Conservation (phyloP, 2,888 invertebrate genomes). For the Saturnia japonica region DNA sequence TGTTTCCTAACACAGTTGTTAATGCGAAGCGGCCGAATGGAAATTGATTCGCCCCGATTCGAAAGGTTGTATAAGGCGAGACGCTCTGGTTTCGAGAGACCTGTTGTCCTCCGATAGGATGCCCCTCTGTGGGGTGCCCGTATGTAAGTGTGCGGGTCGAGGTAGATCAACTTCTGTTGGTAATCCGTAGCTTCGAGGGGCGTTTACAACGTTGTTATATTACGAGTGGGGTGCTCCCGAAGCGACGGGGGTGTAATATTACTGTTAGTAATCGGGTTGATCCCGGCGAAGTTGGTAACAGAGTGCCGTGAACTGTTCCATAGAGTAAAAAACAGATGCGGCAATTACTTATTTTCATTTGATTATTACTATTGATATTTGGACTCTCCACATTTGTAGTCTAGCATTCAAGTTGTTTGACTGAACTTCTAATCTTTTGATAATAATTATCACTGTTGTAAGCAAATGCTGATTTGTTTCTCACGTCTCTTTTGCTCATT, state of each 20-base stretch:
- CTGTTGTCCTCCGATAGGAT: slow-evolving; percentile 40
- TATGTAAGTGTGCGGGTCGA: slow-evolving; percentile 33
- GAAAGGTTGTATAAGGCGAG: slow-evolving; percentile 61
- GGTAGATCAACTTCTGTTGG: slow-evolving; percentile 48
- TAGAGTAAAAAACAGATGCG: slow-evolving; percentile 40
- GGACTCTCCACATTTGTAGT: background rate
- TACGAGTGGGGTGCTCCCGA: slow-evolving; percentile 51
- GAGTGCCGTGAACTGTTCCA: slow-evolving; percentile 52
- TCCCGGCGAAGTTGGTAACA: slow-evolving; percentile 75
- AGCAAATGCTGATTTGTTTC: background rate
- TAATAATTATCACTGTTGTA: background rate
- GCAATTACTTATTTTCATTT: slow-evolving; percentile 22
- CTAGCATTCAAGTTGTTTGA: background rate
- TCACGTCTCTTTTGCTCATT: background rate
- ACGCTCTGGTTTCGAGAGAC: slow-evolving; percentile 36
- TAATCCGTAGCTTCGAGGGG: slow-evolving; percentile 43
- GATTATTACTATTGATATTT: background rate
- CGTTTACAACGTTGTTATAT: slow-evolving; percentile 55
- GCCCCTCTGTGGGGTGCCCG: slow-evolving; percentile 41
- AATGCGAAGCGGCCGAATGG: slow-evolving; percentile 58
- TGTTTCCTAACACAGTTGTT: slow-evolving; percentile 46
- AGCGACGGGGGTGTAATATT: slow-evolving; percentile 72
- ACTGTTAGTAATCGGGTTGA: slow-evolving; percentile 75
- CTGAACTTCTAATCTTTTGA: background rate
- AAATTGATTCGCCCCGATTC: slow-evolving; percentile 73